These are phyloP conservation scores for Ctenomys sociabilis DNA, from an alignment of 2,113 vertebrate genomes.

Conservation along the genomic window DNA sequence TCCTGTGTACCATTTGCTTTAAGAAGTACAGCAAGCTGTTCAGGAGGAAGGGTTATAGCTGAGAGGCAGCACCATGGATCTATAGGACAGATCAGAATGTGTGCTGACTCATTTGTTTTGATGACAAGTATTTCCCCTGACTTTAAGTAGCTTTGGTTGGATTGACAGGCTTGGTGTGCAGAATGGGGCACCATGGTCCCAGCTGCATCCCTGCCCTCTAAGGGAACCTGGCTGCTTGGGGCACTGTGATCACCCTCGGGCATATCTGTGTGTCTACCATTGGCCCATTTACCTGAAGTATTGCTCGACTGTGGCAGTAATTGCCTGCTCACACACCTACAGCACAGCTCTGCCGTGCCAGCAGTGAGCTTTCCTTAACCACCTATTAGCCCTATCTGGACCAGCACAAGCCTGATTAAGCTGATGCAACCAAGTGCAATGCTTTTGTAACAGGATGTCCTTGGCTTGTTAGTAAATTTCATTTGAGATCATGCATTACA, in stretches of 20 bases:
- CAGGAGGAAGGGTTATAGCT: background rate
- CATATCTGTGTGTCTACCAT: background rate
- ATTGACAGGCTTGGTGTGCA: background rate
- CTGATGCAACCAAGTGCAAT: background rate
- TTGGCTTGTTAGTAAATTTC: background rate
- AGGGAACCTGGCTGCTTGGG: background rate
- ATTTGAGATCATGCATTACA: background rate
- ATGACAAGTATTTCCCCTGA: slow-evolving; percentile 41
- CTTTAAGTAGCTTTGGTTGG: slow-evolving; percentile 40
- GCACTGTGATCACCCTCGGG: accelerated
- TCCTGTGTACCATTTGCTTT: slow-evolving; percentile 27
- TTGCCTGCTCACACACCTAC: background rate
- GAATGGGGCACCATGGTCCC: background rate
- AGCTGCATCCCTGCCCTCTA: too few species aligned
- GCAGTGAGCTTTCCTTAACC: background rate
- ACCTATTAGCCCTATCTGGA: background rate
- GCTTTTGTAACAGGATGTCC: background rate
- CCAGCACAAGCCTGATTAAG: background rate
- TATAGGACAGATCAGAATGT: slow-evolving; percentile 20
- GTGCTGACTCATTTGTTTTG: slow-evolving; percentile 54
- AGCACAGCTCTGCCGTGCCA: background rate
- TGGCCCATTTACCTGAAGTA: background rate
- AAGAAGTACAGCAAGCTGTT: background rate
- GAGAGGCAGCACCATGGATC: background rate
- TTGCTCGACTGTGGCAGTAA: background rate